These are phyloP conservation scores for Thripadectes ignobilis DNA, from an alignment of 2,797 vertebrate genomes.

Conservation along the genomic window DNA sequence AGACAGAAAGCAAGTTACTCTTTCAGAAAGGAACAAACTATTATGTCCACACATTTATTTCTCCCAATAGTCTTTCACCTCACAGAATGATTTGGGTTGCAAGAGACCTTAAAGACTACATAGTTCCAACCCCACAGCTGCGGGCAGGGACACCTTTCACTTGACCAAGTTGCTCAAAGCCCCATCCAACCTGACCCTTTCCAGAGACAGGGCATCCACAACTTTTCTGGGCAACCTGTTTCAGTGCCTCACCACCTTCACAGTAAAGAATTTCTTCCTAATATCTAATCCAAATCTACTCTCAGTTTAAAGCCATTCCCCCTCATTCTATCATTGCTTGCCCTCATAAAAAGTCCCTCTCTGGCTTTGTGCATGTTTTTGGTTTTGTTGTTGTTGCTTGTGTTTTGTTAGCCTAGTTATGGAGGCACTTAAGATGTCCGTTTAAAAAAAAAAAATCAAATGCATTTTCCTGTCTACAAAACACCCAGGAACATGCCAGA, in stretches of 20 bases:
- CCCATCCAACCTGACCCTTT: not conserved
- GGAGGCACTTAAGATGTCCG: not conserved
- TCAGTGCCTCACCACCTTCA: not conserved
- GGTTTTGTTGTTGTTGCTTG: not conserved
- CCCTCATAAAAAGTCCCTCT: not conserved
- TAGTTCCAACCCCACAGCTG: not conserved
- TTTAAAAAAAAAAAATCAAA: not conserved
- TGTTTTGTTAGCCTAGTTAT: not conserved
- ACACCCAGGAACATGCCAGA: slow-evolving; percentile 1
- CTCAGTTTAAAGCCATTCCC: not conserved
- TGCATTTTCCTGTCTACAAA: not conserved
- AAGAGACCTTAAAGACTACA: not conserved
- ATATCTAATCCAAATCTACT: not conserved
- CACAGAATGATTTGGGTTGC: not conserved
- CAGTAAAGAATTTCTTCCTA: not conserved
- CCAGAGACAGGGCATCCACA: not conserved
- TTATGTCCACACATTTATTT: not conserved
- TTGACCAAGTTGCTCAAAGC: not conserved
- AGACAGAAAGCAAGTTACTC: not conserved
- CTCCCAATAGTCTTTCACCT: not conserved
- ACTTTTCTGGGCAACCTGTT: not conserved
- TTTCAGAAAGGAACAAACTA: not conserved
- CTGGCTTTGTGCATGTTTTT: not conserved
- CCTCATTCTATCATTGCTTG: not conserved
- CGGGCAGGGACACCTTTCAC: not conserved